These are phyloP conservation scores for Chrysopilus asiliformis DNA, from an alignment of 2,888 invertebrate species.

Conservation along the genomic window DNA sequence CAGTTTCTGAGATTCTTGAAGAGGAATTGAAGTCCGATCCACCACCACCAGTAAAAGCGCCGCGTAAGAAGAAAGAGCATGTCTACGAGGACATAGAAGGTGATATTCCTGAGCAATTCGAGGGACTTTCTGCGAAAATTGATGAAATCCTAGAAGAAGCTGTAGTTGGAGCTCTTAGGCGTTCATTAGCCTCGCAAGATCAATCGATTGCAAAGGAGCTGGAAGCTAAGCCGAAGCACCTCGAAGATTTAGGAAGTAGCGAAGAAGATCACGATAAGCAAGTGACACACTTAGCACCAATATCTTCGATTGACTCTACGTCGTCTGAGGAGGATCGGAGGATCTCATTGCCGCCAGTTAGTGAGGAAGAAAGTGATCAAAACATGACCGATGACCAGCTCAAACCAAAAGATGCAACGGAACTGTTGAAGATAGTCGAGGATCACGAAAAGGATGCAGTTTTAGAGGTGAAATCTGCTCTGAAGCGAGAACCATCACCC, in stretches of 20 bases:
- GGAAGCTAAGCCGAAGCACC: constrained; percentile 33
- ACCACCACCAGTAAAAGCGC: constrained; percentile 27
- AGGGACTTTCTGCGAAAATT: constrained; percentile 17
- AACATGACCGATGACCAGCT: too few species aligned
- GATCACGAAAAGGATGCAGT: constrained; percentile 12
- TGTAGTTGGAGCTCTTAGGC: constrained; percentile 25
- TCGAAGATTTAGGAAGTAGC: constrained; percentile 36
- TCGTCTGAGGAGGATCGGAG: constrained; percentile 33
- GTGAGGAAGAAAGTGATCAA: constrained; percentile 32
- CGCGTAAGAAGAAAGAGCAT: constrained; percentile 44
- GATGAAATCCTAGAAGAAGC: constrained; percentile 24
- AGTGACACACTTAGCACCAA: constrained; percentile 24
- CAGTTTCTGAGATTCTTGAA: constrained; percentile 35
- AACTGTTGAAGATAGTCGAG: constrained; percentile 13
- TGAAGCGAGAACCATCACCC: constrained; percentile 36
- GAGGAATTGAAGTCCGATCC: constrained; percentile 15
- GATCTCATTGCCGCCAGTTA: constrained; percentile 24
- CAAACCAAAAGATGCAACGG: constrained; percentile 16
- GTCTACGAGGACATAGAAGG: constrained; percentile 48
- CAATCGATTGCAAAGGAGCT: constrained; percentile 40
- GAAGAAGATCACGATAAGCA: constrained; percentile 28
- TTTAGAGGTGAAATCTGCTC: constrained; percentile 30
- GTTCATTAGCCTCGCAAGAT: constrained; percentile 29
- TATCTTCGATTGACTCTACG: constrained; percentile 35
- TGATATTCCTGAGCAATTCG: constrained; percentile 10